Base-by-base conservation (phyloP, 92 coral and sea anemone genomes). In the Virgularia gustaviana region DNA sequence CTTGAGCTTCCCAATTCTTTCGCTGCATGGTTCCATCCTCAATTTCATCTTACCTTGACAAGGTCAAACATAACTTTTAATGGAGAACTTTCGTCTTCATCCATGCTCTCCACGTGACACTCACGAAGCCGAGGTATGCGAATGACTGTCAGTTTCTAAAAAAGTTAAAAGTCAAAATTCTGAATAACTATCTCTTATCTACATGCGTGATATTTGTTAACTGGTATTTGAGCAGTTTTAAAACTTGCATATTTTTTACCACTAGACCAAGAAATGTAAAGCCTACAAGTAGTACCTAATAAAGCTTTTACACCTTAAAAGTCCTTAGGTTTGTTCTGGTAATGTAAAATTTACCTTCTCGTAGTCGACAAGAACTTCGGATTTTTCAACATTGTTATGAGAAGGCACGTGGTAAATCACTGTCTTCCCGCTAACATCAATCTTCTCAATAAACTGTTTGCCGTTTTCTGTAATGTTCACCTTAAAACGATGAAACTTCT, bases 11-110 rank as follows among this genome's bases (percentile, higher is more conserved):
- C n/a, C n/a, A n/a, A n/a, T n/a, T n/a, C n/a, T n/a, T n/a, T n/a
- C n/a, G n/a, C n/a, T n/a, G n/a, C n/a, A n/a, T n/a, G n/a, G n/a
- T n/a, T n/a, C n/a, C n/a, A n/a, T n/a, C n/a, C n/a, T n/a, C n/a
- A n/a, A n/a, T 15, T 47, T 52, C 3, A 11, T 6, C 58, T 2
- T 2, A 52, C 58, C 58, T 52, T 52, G 3, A 15, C 58, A 12
- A 52, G 3, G 30, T 52, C 58, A 28, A 52, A 22, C 58, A 52
- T 3, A 11, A 52, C 31, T 52, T 52, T 12, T 15, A 22, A 8
- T 52, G 58, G 58, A 52, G 58, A 52, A 22, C 58, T 52, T 52
- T 52, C 58, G 28, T 52, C 58, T 11, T 12, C 58, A 3, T 7
- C 2, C 29, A 52, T 52, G 5, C 28, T 33, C 28, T 11, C 58